phyloP scores from a whole-genome alignment of 2,797 vertebrate genomes.

The Acrossocheilus fasciatus region DNA sequence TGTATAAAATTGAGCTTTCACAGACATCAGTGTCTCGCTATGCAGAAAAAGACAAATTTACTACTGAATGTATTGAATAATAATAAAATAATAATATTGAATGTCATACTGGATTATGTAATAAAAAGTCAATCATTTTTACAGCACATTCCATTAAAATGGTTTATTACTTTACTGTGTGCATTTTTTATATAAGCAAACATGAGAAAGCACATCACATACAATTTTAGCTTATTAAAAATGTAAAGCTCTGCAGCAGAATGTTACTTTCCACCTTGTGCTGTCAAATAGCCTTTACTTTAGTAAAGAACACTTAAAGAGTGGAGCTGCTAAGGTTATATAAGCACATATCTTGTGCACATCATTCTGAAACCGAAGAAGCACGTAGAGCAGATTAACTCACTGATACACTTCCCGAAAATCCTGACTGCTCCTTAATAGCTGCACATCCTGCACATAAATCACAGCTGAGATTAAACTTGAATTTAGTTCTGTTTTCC shows the following conservation, averaged over 20 bases:
- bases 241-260: conserved; percentile 63
- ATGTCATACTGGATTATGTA: not conserved
- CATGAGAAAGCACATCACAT: conserved; percentile 31
- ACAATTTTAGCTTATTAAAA: conserved; percentile 66
- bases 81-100: not conserved
- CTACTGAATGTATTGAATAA: not conserved
- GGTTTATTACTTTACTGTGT: not conserved
- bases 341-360: not conserved
- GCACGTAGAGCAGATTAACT: not conserved
- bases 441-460: not conserved
- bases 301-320: conserved; percentile 3
- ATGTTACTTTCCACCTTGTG: not conserved
- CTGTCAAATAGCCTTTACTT: not conserved
- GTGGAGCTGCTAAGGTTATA: not conserved
- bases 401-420: not conserved
- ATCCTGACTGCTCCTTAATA: not conserved
- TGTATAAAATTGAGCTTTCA: not conserved
- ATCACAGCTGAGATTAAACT: not conserved
- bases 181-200: conserved; percentile 3
- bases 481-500: not conserved
- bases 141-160: not conserved
- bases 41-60: not conserved
- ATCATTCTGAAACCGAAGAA: not conserved
- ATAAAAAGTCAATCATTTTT: not conserved
- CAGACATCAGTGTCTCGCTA: not conserved